These are phyloP conservation scores for Thunnus thynnus DNA, from an alignment of 2,113 vertebrate species.

Conservation along the genomic window DNA sequence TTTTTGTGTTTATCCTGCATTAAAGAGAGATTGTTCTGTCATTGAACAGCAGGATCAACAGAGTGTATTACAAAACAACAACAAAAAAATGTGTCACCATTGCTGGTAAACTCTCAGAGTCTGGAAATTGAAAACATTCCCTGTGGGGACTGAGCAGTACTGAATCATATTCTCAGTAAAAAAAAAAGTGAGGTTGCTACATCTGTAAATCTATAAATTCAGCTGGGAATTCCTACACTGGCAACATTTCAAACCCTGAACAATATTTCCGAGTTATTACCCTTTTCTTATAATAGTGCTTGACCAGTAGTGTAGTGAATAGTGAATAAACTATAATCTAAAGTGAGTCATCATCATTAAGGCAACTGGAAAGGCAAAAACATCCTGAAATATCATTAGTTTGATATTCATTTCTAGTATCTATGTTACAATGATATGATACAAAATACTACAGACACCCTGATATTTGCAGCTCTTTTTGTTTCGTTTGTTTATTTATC, in stretches of 20 bases:
- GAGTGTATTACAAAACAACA: background rate
- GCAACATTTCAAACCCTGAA: background rate
- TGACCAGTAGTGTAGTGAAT: background rate
- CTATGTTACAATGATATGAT: no score
- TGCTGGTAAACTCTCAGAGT: background rate
- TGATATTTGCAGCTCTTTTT: no score
- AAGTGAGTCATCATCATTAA: no score
- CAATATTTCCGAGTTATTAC: no score
- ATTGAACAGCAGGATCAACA: background rate
- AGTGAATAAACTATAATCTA: background rate
- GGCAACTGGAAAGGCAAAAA: no score
- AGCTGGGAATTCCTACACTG: background rate
- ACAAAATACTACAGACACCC: no score
- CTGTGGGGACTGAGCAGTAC: fast-evolving
- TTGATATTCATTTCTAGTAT: no score
- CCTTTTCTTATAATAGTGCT: no score
- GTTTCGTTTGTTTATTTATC: no score
- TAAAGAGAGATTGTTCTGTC: background rate
- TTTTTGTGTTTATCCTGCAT: background rate
- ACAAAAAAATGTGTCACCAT: background rate
- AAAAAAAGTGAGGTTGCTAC: background rate
- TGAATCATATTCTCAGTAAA: background rate
- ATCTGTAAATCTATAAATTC: background rate
- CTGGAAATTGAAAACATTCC: background rate
- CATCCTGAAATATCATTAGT: no score